A percentile compares a stretch with the other conserved stretches of the same genome.
Conservation (phyloP, 2,888 invertebrate genomes). For the Drosophila subsilvestris region DNA sequence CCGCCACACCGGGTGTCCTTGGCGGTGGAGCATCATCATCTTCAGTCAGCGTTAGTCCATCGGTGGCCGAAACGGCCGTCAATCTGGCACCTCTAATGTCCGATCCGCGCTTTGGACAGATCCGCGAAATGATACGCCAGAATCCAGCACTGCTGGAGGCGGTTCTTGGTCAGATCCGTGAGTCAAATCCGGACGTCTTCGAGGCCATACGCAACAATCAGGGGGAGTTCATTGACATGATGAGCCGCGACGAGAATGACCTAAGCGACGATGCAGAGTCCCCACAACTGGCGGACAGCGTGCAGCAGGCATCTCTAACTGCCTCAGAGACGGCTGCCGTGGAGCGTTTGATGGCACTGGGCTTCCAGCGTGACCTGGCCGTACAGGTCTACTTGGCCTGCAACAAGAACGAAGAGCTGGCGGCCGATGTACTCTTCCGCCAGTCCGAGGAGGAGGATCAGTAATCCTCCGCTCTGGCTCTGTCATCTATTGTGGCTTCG, state of each 20-base stretch:
- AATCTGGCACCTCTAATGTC: slow-evolving; percentile 88
- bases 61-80: not conserved
- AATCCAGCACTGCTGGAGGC: slow-evolving; percentile 96
- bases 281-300: not conserved
- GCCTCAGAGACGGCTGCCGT: slow-evolving; percentile 65
- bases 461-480: not conserved
- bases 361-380: slow-evolving; percentile 71
- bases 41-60: not conserved
- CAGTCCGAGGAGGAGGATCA: slow-evolving; percentile 71
- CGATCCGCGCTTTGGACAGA: slow-evolving; percentile 97
- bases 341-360: slow-evolving; percentile 71
- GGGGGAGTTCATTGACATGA: slow-evolving; percentile 91
- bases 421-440: slow-evolving; percentile 75
- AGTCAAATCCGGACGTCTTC: slow-evolving; percentile 95
- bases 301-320: slow-evolving; percentile 52
- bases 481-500: not conserved
- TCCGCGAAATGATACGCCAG: slow-evolving; percentile 94
- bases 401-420: slow-evolving; percentile 75
- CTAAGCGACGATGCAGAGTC: not conserved
- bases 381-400: slow-evolving; percentile 75
- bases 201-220: slow-evolving; percentile 95
- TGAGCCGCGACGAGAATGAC: slow-evolving; percentile 48
- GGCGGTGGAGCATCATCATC: not conserved
- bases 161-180: slow-evolving; percentile 95
- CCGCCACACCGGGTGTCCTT: no score